Conservation (phyloP, 2,113 vertebrate species). For the Ceratotherium simum region DNA sequence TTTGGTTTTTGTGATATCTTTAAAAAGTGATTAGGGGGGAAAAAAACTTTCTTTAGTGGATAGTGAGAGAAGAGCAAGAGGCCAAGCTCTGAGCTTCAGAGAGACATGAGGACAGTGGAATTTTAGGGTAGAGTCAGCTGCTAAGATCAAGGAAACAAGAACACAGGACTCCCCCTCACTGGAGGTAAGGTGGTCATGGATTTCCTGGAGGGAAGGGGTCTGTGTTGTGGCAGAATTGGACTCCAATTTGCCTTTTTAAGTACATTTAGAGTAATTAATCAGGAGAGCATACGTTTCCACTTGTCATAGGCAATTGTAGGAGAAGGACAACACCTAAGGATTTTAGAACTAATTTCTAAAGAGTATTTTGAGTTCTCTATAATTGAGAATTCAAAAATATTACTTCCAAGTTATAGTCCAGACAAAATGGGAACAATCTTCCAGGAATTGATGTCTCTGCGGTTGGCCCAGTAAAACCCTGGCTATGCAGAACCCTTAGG, state of each 20-base stretch:
- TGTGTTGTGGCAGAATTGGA: accelerated
- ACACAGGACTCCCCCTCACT: not conserved
- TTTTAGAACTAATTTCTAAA: not conserved
- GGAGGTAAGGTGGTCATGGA: not conserved
- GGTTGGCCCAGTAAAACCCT: conserved; percentile 24
- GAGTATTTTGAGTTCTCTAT: not conserved
- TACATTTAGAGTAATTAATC: not conserved
- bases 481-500: not conserved
- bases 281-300: not conserved
- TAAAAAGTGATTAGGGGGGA: not conserved
- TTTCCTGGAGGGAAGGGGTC: not conserved
- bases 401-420: not conserved
- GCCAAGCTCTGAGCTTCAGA: not conserved
- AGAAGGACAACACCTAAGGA: not conserved
- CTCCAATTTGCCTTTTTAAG: not conserved
- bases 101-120: not conserved
- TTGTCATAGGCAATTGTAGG: not conserved
- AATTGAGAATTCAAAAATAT: not conserved
- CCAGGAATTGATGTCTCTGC: conserved; percentile 49
- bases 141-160: not conserved
- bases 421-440: conserved; percentile 7
- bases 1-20: not conserved
- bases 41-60: not conserved
- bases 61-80: not conserved
- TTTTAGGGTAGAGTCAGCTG: not conserved